Conservation (phyloP, 2,797 vertebrate genomes). For the Denticeps clupeoides region DNA sequence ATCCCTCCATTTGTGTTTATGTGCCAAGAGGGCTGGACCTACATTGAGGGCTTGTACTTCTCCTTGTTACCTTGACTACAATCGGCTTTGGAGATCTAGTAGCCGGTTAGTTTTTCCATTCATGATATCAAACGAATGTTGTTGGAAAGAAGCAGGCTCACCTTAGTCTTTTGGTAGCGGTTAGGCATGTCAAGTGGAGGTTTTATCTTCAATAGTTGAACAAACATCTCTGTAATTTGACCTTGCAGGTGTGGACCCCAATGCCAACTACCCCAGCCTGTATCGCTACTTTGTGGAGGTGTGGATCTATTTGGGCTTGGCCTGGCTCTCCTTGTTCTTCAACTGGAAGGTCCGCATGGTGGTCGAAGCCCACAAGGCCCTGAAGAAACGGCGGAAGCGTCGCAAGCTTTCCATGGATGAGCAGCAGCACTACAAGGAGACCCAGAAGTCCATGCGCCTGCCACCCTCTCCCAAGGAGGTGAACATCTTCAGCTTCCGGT, state of each 20-base stretch:
- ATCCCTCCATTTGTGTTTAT: constrained; percentile 94
- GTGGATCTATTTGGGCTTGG: constrained; percentile 95
- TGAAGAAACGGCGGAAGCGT: constrained; percentile 87
- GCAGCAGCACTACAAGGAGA: constrained; percentile 66
- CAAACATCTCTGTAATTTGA: background rate
- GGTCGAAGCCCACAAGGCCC: constrained; percentile 92
- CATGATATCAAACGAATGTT: background rate
- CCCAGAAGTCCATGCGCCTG: constrained; percentile 58
- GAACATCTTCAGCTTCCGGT: constrained; percentile 91
- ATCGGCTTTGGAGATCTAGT: constrained; percentile 96
- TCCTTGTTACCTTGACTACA: constrained; percentile 96
- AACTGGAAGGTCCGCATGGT: constrained; percentile 99
- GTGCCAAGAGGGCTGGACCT: constrained; percentile 89
- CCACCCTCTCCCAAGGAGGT: constrained; percentile 68
- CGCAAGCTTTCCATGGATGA: constrained; percentile 83
- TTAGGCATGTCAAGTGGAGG: too few relatives aligned
- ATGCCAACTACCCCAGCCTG: constrained; percentile 76
- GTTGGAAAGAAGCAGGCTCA: background rate
- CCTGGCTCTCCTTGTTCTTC: constrained; percentile 95
- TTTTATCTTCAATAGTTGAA: too few relatives aligned
- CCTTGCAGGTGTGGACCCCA: constrained; percentile 80
- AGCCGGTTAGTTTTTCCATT: constrained; percentile 62
- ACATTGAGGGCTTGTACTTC: constrained; percentile 91
- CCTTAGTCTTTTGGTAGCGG: background rate
- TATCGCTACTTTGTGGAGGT: constrained; percentile 97